phyloP scores from a whole-genome alignment of 2,113 vertebrate species.

The Phalacrocorax aristotelis region DNA sequence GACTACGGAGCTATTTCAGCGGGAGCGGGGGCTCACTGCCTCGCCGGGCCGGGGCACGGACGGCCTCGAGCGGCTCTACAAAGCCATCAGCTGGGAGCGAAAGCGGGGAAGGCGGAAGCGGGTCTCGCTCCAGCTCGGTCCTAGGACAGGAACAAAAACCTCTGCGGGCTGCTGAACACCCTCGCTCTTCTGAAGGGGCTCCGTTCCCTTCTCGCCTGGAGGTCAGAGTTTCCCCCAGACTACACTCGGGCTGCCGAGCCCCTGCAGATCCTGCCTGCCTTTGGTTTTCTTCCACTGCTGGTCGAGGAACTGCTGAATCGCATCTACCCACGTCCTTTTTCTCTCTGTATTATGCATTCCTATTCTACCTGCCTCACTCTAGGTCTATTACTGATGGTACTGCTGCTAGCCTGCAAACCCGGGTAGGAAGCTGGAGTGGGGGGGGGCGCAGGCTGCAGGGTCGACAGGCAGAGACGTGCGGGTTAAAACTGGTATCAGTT shows the following conservation, averaged over 20 bases:
- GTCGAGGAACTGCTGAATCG: not conserved
- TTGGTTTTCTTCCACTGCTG: not conserved
- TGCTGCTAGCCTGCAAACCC: not conserved
- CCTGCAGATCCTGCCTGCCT: not conserved
- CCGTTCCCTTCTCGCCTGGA: not conserved
- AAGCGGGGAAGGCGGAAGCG: not conserved
- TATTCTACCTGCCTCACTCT: not conserved
- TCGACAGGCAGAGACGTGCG: not conserved
- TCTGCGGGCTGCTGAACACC: not conserved
- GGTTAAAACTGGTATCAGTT: not conserved
- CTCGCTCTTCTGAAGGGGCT: not conserved
- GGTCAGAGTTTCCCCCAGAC: not conserved
- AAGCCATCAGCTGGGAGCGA: not conserved
- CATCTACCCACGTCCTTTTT: not conserved
- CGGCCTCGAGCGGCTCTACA: not conserved
- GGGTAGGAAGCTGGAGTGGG: not conserved
- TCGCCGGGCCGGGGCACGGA: too few species aligned
- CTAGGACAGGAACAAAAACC: accelerated
- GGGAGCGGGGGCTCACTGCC: not conserved
- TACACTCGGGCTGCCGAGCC: not conserved
- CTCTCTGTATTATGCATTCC: not conserved
- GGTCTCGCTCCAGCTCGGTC: not conserved
- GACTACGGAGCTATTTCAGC: accelerated
- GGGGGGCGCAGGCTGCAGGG: not conserved
- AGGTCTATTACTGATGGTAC: not conserved